Percentiles rank a stretch among this genome's conserved stretches.
Evolutionary conservation across 1,140 invertebrate genomes (phyloP).

Genomic region (Asobara japonica): DNA sequence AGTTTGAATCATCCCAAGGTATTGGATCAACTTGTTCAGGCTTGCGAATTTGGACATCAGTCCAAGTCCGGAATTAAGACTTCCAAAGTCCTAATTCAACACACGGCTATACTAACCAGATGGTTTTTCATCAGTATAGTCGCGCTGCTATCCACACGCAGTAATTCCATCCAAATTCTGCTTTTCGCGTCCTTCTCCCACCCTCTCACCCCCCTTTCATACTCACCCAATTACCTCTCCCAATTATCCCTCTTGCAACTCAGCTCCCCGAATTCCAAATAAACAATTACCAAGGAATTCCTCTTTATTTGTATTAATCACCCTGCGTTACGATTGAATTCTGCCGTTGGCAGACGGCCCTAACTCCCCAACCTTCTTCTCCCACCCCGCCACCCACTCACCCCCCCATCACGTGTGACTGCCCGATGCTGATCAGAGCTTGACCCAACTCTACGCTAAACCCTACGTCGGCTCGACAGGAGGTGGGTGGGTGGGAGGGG

Average conservation of each 20-base stretch:
- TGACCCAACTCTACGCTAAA: constrained; percentile 34
- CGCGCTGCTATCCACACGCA: too few species aligned
- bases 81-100: too few species aligned
- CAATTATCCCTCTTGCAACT: neutral
- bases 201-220: neutral
- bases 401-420: constrained; percentile 41
- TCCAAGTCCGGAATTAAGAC: too few species aligned
- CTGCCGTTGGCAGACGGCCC: neutral
- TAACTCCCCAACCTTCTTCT: neutral
- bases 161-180: too few species aligned
- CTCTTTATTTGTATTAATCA: constrained; percentile 9
- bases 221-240: neutral
- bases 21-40: too few species aligned
- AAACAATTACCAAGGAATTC: neutral
- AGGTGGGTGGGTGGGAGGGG: neutral
- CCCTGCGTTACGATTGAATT: neutral
- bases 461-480: neutral
- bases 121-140: too few species aligned
- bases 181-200: too few species aligned
- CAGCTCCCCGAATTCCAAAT: constrained; percentile 1
- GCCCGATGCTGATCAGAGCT: constrained; percentile 49
- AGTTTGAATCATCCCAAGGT: too few species aligned
- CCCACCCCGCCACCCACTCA: constrained; percentile 15
- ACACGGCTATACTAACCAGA: too few species aligned
- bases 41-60: too few species aligned